Percentiles rank a stretch among this genome's conserved stretches.
Conservation (phyloP, 2,113 vertebrate species). For the Petromus typicus region DNA sequence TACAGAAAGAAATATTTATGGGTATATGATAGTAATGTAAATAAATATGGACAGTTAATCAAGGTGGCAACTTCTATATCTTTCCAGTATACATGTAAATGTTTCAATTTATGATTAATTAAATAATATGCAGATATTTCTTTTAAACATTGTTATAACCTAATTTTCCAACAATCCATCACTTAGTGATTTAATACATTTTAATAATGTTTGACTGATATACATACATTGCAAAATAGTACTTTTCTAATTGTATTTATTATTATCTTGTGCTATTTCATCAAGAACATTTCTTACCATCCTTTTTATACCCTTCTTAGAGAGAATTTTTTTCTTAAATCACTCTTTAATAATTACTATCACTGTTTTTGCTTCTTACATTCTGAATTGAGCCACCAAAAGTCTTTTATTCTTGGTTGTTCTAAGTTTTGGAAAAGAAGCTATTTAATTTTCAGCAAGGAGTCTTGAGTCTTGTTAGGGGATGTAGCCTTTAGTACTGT, state of each 20-base stretch:
- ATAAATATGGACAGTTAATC: neutral
- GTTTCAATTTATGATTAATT: neutral
- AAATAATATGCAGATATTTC: neutral
- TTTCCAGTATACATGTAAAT: neutral
- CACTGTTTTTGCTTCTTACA: neutral
- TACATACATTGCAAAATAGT: neutral
- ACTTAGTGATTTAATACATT: neutral
- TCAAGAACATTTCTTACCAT: neutral
- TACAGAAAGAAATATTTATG: neutral
- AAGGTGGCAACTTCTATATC: neutral
- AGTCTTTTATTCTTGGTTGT: neutral
- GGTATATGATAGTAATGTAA: neutral
- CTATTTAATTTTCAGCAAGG: neutral
- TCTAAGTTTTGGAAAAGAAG: neutral
- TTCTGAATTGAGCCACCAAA: neutral
- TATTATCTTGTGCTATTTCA: neutral
- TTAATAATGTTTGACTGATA: neutral
- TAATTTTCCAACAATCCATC: neutral
- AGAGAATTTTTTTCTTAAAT: neutral
- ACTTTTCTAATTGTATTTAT: neutral
- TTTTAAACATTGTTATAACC: neutral
- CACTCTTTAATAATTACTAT: neutral
- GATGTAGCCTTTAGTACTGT: neutral
- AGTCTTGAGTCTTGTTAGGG: neutral
- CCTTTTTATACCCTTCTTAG: neutral